Conservation (phyloP, 2,113 vertebrate species). For the Larimichthys polyactis region DNA sequence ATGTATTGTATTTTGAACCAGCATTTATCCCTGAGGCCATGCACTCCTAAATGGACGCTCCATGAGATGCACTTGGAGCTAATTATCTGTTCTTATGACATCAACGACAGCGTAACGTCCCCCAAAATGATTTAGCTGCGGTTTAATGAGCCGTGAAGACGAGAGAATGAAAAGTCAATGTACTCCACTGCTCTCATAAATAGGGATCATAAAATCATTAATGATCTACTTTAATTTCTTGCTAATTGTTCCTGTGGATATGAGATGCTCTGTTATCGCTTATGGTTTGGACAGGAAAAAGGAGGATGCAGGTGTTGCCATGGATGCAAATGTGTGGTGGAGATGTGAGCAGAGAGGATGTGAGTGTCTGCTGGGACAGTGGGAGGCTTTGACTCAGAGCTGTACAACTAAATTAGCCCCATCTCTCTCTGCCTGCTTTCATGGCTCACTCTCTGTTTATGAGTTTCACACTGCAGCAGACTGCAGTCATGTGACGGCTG, state of each 20-base stretch:
- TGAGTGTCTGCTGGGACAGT: conserved; percentile 19
- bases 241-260: not conserved
- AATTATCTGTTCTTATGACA: conserved; percentile 6
- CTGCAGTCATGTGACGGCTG: no score
- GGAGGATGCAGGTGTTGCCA: conserved; percentile 15
- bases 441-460: not conserved
- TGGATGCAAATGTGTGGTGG: conserved; percentile 17
- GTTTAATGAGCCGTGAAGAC: conserved; percentile 1
- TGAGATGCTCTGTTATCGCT: not conserved
- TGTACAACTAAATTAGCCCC: not conserved
- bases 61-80: not conserved
- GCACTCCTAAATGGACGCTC: not conserved
- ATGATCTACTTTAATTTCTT: not conserved
- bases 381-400: conserved; percentile 2
- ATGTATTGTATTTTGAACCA: not conserved
- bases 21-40: not conserved
- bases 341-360: not conserved
- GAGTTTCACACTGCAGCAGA: not conserved
- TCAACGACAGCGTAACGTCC: not conserved
- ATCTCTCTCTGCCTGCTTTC: not conserved
- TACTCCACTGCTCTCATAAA: not conserved
- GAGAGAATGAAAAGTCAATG: not conserved
- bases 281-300: not conserved
- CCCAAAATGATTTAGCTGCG: not conserved
- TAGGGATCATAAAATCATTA: not conserved